A percentile compares a stretch with the other conserved stretches of the same genome.
phyloP scores from a whole-genome alignment of 1,140 invertebrate genomes.

The Paralvinella palmiformis region DNA sequence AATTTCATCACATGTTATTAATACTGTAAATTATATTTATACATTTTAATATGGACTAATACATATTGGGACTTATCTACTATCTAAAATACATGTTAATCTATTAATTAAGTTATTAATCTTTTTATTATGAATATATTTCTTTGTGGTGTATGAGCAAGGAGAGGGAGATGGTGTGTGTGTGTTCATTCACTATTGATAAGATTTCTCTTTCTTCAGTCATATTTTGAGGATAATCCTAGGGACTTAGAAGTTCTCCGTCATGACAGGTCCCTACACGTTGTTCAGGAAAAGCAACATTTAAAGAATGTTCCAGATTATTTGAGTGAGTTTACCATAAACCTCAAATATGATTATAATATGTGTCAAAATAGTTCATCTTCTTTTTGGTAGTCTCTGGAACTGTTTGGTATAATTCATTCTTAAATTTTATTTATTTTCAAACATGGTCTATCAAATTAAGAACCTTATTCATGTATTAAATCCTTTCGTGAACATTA shows the following conservation, averaged over 20 bases:
- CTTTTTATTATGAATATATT: not conserved
- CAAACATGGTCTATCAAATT: not conserved
- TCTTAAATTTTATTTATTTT: not conserved
- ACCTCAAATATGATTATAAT: too few species aligned
- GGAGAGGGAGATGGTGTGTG: too few species aligned
- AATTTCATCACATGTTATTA: not conserved
- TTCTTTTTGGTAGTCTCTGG: not conserved
- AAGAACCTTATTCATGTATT: not conserved
- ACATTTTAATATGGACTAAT: not conserved
- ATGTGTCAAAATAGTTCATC: not conserved
- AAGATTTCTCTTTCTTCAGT: constrained; percentile 49
- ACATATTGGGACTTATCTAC: not conserved
- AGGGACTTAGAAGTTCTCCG: constrained; percentile 78
- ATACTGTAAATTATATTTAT: not conserved
- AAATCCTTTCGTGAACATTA: not conserved
- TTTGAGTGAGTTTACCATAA: constrained; percentile 53
- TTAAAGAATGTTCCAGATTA: constrained; percentile 92
- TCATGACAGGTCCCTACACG: constrained; percentile 86
- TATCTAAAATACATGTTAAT: not conserved
- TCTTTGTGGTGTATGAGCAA: not conserved
- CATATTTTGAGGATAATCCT: constrained; percentile 93
- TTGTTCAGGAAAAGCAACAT: constrained; percentile 74
- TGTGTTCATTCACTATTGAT: constrained; percentile 6
- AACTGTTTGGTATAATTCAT: not conserved
- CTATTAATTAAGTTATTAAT: not conserved